These are phyloP conservation scores for Etheostoma nigrum DNA, from an alignment of 2,797 vertebrate genomes.

Conservation along the genomic window DNA sequence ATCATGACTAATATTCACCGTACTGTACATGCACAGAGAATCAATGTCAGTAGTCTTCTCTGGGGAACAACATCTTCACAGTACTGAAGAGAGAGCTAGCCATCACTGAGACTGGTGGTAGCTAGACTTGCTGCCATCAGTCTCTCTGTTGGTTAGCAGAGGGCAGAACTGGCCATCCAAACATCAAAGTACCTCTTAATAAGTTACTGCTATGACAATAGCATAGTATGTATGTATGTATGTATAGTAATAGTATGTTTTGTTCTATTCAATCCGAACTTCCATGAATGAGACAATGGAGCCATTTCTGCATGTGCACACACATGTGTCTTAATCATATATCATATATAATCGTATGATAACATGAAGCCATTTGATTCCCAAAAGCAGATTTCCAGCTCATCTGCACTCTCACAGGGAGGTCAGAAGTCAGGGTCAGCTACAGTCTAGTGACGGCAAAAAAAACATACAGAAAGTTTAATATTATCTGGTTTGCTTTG, in stretches of 20 bases:
- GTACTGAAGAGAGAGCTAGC: slow-evolving; percentile 9
- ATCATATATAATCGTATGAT: no score
- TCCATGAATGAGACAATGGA: background rate
- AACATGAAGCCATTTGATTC: slow-evolving; percentile 6
- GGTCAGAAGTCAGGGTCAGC: slow-evolving; percentile 9
- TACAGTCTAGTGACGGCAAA: background rate
- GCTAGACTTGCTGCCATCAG: slow-evolving; percentile 25
- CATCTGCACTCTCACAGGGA: background rate
- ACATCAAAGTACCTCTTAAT: background rate
- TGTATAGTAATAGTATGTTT: background rate
- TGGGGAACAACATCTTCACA: slow-evolving; percentile 24
- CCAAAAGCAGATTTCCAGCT: background rate
- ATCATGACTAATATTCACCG: slow-evolving; percentile 59
- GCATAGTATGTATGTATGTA: no score
- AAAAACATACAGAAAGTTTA: background rate
- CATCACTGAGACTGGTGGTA: slow-evolving; percentile 32
- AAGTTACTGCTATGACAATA: background rate
- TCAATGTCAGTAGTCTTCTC: slow-evolving; percentile 43
- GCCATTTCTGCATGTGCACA: background rate
- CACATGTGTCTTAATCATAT: background rate
- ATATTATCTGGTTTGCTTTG: background rate
- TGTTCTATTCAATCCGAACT: background rate
- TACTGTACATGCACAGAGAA: slow-evolving; percentile 12
- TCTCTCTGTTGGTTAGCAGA: slow-evolving; percentile 28
- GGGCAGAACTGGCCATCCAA: background rate